These are phyloP conservation scores for Pogonomyrmex californicus DNA, from an alignment of 1,140 invertebrate genomes.

Conservation along the genomic window DNA sequence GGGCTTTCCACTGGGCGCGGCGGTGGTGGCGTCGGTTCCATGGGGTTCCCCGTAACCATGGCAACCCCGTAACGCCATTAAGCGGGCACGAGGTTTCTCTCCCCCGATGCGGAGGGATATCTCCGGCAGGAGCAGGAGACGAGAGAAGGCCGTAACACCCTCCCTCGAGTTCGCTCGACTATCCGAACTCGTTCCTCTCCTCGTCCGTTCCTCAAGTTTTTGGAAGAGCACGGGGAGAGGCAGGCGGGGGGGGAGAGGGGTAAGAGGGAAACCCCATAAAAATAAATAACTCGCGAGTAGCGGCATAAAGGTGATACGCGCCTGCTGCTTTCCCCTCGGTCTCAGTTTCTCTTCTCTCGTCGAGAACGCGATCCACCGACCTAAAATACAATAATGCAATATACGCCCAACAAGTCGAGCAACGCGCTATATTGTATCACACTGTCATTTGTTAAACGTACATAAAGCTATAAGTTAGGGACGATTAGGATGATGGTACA, in stretches of 20 bases:
- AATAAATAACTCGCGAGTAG: slow-evolving; percentile 84
- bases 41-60: slow-evolving; percentile 84
- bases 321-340: not conserved
- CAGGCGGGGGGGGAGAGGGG: slow-evolving; percentile 36
- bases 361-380: not conserved
- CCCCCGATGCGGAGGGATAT: slow-evolving; percentile 22
- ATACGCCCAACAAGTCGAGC: slow-evolving; percentile 6
- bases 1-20: slow-evolving; percentile 82
- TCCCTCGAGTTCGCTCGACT: slow-evolving; percentile 26
- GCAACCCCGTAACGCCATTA: slow-evolving; percentile 87
- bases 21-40: slow-evolving; percentile 80
- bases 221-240: slow-evolving; percentile 73
- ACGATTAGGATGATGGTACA: not conserved
- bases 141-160: slow-evolving; percentile 58
- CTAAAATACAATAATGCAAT: not conserved
- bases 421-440: slow-evolving; percentile 25
- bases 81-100: slow-evolving; percentile 79
- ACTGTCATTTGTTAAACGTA: not conserved
- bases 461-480: slow-evolving; percentile 4
- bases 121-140: slow-evolving; percentile 37
- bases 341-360: not conserved
- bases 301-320: slow-evolving; percentile 80
- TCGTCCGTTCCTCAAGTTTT: slow-evolving; percentile 61
- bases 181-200: slow-evolving; percentile 41
- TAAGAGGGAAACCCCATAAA: slow-evolving; percentile 83